A percentile compares a stretch with the other conserved stretches of the same genome.
These are phyloP conservation scores for Albula glossodonta DNA, from an alignment of 2,113 vertebrate species.

Conservation along the genomic window DNA sequence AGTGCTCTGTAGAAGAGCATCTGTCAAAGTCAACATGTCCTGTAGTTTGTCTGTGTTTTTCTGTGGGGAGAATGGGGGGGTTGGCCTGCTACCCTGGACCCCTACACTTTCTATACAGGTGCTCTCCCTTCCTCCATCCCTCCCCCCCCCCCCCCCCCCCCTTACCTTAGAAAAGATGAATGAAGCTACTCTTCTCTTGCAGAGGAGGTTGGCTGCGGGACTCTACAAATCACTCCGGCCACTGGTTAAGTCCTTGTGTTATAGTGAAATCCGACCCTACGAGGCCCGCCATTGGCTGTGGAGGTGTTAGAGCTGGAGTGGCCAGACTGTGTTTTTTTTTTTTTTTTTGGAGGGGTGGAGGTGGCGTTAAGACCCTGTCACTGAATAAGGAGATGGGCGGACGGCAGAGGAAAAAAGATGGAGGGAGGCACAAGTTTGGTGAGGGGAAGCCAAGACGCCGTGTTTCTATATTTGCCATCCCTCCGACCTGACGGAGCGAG, in stretches of 20 bases:
- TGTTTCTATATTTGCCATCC: conserved; percentile 83
- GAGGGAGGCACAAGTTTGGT: conserved; percentile 68
- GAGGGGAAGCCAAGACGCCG: conserved; percentile 54
- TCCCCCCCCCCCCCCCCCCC: neutral
- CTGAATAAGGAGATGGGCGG: conserved; percentile 75
- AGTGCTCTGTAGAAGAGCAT: neutral
- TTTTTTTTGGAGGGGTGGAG: conserved; percentile 28
- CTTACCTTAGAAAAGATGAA: conserved; percentile 73
- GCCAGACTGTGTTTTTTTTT: neutral
- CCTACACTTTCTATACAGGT: neutral
- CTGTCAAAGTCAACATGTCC: neutral
- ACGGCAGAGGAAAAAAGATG: conserved; percentile 47
- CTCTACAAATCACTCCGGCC: conserved; percentile 69
- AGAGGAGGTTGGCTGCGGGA: conserved; percentile 63
- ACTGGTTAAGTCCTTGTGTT: conserved; percentile 76
- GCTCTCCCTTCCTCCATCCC: neutral
- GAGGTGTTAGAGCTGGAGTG: conserved; percentile 37
- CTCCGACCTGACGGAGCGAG: conserved; percentile 69
- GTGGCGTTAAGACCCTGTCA: conserved; percentile 66
- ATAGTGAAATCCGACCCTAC: conserved; percentile 86
- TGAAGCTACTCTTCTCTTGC: conserved; percentile 63
- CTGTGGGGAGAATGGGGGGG: too few relatives aligned
- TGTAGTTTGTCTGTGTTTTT: neutral
- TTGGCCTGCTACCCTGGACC: too few relatives aligned
- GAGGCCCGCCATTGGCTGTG: conserved; percentile 74